Conservation (phyloP, 2,888 invertebrate genomes). For the Eupithecia dodoneata region DNA sequence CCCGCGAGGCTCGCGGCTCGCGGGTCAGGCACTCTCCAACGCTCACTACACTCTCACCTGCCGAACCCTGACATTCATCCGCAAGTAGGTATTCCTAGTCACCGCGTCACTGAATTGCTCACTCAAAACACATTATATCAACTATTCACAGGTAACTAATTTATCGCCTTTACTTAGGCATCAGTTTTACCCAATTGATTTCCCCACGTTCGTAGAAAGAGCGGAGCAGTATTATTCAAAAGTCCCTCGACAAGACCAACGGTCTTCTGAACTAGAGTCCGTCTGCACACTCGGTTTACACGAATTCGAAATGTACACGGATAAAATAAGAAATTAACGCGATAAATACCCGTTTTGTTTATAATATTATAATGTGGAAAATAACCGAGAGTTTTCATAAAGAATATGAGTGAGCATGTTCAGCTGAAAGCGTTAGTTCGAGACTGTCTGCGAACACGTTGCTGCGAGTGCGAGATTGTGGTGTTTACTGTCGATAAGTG, state of each 20-base stretch:
- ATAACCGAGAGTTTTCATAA: neutral
- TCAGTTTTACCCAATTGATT: neutral
- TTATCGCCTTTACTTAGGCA: neutral
- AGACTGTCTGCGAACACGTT: constrained; percentile 19
- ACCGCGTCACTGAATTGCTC: neutral
- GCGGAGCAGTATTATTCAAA: neutral
- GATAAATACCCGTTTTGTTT: neutral
- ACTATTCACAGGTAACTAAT: neutral
- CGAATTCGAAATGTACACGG: neutral
- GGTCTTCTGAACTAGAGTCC: neutral
- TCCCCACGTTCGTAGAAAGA: neutral
- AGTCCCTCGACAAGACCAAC: neutral
- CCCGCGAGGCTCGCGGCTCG: neutral
- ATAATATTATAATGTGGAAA: neutral
- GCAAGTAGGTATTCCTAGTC: neutral
- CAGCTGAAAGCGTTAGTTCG: neutral
- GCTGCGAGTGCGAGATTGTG: constrained; percentile 50
- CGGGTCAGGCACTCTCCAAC: neutral
- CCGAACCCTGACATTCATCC: neutral
- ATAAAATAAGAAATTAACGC: neutral
- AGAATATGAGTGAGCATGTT: neutral
- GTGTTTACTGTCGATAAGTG: constrained; percentile 67
- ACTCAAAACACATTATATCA: too few species aligned
- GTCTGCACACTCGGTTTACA: neutral
- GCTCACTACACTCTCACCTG: neutral